These are phyloP conservation scores for Cyprinodon diabolis DNA, from an alignment of 2,797 vertebrate species.

Conservation along the genomic window DNA sequence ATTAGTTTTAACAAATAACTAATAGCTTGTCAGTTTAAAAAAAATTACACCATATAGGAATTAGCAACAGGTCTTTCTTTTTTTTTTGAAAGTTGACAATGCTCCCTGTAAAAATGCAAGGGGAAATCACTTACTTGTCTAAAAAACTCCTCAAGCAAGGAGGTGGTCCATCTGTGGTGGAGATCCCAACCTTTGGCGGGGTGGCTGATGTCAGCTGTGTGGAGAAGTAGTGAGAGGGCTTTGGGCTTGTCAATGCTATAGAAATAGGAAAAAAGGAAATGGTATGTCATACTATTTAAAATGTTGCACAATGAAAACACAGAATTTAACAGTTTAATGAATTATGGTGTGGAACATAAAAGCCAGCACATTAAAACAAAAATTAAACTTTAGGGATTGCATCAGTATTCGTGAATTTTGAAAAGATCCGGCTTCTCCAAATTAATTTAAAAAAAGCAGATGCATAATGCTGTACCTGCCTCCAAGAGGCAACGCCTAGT, in stretches of 20 bases:
- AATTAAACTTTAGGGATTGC: not conserved
- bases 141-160: slow-evolving; percentile 97
- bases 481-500: too few relatives aligned
- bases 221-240: slow-evolving; percentile 94
- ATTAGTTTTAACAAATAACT: not conserved
- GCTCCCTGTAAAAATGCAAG: not conserved
- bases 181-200: slow-evolving; percentile 96
- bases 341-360: not conserved
- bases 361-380: not conserved
- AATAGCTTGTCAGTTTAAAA: not conserved
- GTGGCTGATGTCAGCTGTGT: slow-evolving; percentile 98
- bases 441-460: too few relatives aligned
- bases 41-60: not conserved
- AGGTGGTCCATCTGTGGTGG: slow-evolving; percentile 97
- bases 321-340: not conserved
- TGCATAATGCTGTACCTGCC: too few relatives aligned
- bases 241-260: slow-evolving; percentile 96
- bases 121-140: slow-evolving; percentile 87
- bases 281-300: not conserved
- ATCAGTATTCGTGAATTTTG: not conserved
- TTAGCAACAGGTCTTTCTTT: not conserved
- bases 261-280: slow-evolving; percentile 23
- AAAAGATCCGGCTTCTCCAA: too few relatives aligned
- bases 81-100: not conserved
- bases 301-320: not conserved